Evolutionary conservation across 1,140 invertebrate species (phyloP).

Genomic region (Ceratosolen fusciceps): DNA sequence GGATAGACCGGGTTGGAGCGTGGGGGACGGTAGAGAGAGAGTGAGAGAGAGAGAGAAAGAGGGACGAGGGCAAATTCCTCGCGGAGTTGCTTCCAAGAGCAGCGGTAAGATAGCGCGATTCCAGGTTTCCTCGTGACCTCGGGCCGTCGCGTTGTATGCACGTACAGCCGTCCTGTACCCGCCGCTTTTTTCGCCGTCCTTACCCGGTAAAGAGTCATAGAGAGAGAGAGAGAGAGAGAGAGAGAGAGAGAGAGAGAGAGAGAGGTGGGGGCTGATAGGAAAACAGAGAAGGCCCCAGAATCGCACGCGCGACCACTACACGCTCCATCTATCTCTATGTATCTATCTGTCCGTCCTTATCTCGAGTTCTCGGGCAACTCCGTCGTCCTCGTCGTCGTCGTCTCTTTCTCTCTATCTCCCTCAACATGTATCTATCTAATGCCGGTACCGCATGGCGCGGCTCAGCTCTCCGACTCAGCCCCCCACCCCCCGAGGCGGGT

Average conservation of each 20-base stretch:
- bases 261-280: neutral
- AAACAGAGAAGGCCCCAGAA: neutral
- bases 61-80: slow-evolving; percentile 40
- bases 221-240: slow-evolving; percentile 16
- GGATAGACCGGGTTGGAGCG: neutral
- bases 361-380: slow-evolving; percentile 34
- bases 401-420: neutral
- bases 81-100: slow-evolving; percentile 24
- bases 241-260: slow-evolving; percentile 3
- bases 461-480: too few relatives aligned
- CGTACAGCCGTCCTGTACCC: neutral
- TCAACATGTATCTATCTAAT: neutral
- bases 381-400: neutral
- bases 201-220: neutral
- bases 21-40: slow-evolving; percentile 1
- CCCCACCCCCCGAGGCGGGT: too few relatives aligned
- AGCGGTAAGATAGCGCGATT: slow-evolving; percentile 20
- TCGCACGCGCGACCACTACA: slow-evolving; percentile 10
- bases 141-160: slow-evolving; percentile 24
- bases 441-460: too few relatives aligned
- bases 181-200: slow-evolving; percentile 15
- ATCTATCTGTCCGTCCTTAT: slow-evolving; percentile 30
- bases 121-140: slow-evolving; percentile 40
- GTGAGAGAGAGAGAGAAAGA: slow-evolving; percentile 1
- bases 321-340: slow-evolving; percentile 18